These are phyloP conservation scores for Artibeus lituratus DNA, from an alignment of 2,797 vertebrate genomes.

Conservation along the genomic window DNA sequence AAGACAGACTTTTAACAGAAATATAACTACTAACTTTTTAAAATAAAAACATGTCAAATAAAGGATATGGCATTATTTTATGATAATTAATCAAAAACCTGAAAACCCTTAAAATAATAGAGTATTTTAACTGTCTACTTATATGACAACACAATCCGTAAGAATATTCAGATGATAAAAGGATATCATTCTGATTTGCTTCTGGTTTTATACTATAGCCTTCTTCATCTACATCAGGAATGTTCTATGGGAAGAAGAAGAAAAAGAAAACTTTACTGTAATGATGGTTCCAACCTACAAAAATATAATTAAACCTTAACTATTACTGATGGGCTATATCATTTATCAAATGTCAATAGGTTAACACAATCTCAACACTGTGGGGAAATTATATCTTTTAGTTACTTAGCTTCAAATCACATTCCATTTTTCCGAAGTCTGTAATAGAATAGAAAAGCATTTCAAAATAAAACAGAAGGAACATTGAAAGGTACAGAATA, in stretches of 20 bases:
- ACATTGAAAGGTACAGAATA: not conserved
- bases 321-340: not conserved
- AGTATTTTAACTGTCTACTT: not conserved
- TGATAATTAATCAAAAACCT: conserved; percentile 6
- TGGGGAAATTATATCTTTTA: not conserved
- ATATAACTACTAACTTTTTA: conserved; percentile 25
- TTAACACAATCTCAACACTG: conserved; percentile 37
- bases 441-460: not conserved
- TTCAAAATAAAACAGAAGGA: conserved; percentile 19
- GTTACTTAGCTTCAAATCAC: conserved; percentile 9
- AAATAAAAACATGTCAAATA: conserved; percentile 44
- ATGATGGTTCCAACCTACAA: conserved; percentile 22
- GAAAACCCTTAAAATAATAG: conserved; percentile 11
- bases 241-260: conserved; percentile 86
- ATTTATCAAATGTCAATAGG: conserved; percentile 23
- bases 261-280: conserved; percentile 21
- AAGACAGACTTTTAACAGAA: not conserved
- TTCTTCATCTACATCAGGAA: conserved; percentile 95
- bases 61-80: conserved; percentile 31
- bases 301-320: not conserved
- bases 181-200: conserved; percentile 95
- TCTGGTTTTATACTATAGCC: conserved; percentile 97
- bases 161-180: conserved; percentile 74
- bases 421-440: not conserved
- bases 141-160: conserved; percentile 24